These are phyloP conservation scores for Diglossa cyanea DNA, from an alignment of 2,797 vertebrate species.

Conservation along the genomic window DNA sequence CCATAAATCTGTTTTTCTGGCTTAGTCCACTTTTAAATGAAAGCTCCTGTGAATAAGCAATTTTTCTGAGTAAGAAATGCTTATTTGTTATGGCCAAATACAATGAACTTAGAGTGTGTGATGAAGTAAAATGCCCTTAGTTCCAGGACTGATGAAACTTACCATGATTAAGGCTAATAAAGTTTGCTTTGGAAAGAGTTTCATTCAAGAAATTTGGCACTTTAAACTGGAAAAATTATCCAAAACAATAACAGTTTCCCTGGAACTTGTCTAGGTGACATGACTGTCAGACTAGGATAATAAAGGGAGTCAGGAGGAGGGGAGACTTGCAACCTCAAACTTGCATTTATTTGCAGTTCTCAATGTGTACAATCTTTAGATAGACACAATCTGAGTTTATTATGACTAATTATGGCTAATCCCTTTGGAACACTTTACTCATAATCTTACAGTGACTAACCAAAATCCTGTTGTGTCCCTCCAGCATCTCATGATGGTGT, in stretches of 20 bases:
- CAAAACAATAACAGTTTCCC: neutral
- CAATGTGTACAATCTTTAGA: neutral
- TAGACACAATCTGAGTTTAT: neutral
- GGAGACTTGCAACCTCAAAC: neutral
- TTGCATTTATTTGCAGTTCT: neutral
- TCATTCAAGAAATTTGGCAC: neutral
- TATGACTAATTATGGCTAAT: neutral
- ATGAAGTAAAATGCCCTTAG: neutral
- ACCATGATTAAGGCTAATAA: neutral
- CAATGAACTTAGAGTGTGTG: neutral
- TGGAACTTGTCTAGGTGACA: neutral
- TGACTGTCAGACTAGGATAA: neutral
- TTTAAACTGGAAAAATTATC: neutral
- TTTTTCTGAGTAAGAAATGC: neutral
- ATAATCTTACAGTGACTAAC: neutral
- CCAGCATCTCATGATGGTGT: fast-evolving
- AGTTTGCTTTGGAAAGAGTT: neutral
- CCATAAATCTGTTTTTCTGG: neutral
- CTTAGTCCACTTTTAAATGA: neutral
- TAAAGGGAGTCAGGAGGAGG: neutral
- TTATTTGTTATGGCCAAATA: neutral
- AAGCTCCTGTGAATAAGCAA: neutral
- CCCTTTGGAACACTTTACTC: neutral
- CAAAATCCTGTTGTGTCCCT: neutral
- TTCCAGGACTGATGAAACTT: neutral